Conservation (phyloP, 2,797 vertebrate species). For the Fistularia commersonii region DNA sequence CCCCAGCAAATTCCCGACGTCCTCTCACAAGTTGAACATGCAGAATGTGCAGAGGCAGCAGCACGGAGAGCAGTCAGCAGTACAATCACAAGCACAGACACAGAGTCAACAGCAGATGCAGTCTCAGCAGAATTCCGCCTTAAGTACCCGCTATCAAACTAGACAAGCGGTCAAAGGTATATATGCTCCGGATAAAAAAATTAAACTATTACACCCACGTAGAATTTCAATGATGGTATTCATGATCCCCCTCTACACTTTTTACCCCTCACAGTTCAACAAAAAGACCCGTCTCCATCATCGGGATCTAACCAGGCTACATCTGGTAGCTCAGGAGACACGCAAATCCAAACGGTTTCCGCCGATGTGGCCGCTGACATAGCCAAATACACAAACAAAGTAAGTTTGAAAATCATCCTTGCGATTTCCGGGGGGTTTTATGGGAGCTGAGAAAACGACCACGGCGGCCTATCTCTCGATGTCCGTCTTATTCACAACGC, state of each 20-base stretch:
- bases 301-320: constrained; percentile 81
- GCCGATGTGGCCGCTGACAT: constrained; percentile 96
- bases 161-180: constrained; percentile 97
- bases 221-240: not conserved
- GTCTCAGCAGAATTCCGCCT: constrained; percentile 79
- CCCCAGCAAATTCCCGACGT: constrained; percentile 91
- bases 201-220: not conserved
- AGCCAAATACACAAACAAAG: constrained; percentile 97
- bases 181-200: constrained; percentile 18
- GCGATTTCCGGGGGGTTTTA: too few species aligned
- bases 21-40: constrained; percentile 96
- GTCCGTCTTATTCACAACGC: not conserved
- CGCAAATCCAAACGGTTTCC: constrained; percentile 90
- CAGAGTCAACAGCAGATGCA: constrained; percentile 60
- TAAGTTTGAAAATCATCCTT: constrained; percentile 56
- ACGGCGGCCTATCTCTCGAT: too few species aligned
- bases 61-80: constrained; percentile 69
- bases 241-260: constrained; percentile 2
- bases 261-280: constrained; percentile 78
- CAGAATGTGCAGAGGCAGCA: constrained; percentile 91
- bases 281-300: constrained; percentile 87
- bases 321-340: constrained; percentile 77
- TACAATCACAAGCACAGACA: constrained; percentile 37
- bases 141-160: constrained; percentile 96
- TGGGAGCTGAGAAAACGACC: too few species aligned